Conservation (phyloP, 2,113 vertebrate species). For the Rana temporaria region DNA sequence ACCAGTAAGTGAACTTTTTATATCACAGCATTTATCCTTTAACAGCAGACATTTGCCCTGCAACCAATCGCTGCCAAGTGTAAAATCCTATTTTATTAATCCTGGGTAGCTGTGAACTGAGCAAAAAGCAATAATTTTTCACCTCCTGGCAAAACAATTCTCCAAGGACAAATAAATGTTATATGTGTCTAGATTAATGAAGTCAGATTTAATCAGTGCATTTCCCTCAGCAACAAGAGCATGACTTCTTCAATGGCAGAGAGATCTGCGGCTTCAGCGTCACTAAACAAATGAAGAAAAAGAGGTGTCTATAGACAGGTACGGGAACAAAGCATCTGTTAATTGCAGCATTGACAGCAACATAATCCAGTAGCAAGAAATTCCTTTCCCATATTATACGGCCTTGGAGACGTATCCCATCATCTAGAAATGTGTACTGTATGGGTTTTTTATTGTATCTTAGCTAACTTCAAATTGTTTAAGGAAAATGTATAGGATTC, state of each 20-base stretch:
- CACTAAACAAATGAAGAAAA: conserved; percentile 7
- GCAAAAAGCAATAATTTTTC: conserved; percentile 49
- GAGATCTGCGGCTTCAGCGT: conserved; percentile 1
- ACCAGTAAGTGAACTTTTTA: conserved; percentile 33
- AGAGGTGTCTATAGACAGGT: neutral
- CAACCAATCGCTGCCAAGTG: conserved; percentile 40
- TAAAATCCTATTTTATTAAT: conserved; percentile 55
- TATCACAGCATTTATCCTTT: conserved; percentile 2
- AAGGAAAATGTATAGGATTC: too few relatives aligned
- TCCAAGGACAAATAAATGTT: conserved; percentile 52
- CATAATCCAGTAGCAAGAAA: neutral
- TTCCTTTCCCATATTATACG: neutral
- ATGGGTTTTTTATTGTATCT: neutral
- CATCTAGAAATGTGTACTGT: neutral
- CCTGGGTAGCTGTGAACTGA: conserved; percentile 38
- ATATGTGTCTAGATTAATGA: conserved; percentile 52
- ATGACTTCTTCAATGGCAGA: conserved; percentile 38
- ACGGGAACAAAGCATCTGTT: conserved; percentile 8
- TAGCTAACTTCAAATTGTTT: too few relatives aligned
- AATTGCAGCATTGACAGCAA: neutral
- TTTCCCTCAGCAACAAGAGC: conserved; percentile 40
- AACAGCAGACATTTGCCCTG: conserved; percentile 40
- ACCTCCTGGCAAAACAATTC: conserved; percentile 55
- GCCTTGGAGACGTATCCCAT: neutral
- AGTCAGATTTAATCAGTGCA: conserved; percentile 53